Conservation (phyloP, 2,888 invertebrate species). For the Aspidiotus destructor region DNA sequence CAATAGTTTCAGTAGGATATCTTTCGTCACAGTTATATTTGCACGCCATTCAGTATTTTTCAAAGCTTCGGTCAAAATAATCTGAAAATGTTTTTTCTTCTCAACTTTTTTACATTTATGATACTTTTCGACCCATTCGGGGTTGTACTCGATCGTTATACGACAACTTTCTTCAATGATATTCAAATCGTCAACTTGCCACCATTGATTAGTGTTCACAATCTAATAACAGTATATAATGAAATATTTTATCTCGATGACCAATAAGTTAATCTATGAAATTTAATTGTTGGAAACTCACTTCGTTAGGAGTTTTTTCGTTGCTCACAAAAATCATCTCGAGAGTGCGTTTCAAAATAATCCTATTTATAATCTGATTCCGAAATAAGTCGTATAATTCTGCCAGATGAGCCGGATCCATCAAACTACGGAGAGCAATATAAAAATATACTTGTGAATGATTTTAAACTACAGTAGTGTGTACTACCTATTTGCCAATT, state of each 20-base stretch:
- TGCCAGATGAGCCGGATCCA: constrained; percentile 49
- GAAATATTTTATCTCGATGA: constrained; percentile 29
- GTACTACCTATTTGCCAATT: constrained; percentile 53
- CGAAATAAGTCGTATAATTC: constrained; percentile 56
- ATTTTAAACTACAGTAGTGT: constrained; percentile 8
- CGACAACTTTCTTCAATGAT: constrained; percentile 23
- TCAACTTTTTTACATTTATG: constrained; percentile 5
- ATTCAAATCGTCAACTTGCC: constrained; percentile 46
- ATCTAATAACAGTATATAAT: constrained; percentile 44
- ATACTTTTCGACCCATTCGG: constrained; percentile 18
- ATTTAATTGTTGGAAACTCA: constrained; percentile 37
- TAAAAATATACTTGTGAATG: constrained; percentile 14
- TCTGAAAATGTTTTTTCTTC: constrained; percentile 7
- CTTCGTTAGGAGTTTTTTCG: constrained; percentile 43
- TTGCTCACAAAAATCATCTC: constrained; percentile 44
- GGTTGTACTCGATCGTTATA: constrained; percentile 1
- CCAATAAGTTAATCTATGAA: background rate
- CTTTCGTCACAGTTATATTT: constrained; percentile 6
- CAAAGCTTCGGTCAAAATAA: constrained; percentile 6
- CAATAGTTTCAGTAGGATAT: constrained; percentile 13
- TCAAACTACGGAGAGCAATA: constrained; percentile 42
- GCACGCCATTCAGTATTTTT: constrained; percentile 9
- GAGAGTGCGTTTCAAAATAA: constrained; percentile 49
- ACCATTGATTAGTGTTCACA: constrained; percentile 54
- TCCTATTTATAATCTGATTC: constrained; percentile 52